Percentiles rank a stretch among this genome's conserved stretches.
Conservation (phyloP, 2,797 vertebrate species). For the Tangara arthus region DNA sequence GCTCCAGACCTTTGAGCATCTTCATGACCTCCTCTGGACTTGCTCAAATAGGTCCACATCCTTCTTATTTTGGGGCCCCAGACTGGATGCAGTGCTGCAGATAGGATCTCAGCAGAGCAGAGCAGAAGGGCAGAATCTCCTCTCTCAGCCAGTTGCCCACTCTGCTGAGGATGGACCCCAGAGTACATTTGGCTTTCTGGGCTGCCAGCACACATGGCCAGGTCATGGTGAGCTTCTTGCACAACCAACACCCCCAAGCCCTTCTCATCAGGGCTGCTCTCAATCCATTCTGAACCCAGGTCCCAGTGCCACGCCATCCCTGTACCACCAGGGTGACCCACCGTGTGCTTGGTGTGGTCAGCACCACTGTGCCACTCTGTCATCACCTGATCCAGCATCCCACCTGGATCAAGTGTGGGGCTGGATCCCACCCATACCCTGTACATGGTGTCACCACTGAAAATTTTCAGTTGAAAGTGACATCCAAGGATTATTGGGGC, state of each 20-base stretch:
- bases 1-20: not conserved
- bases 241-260: not conserved
- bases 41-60: not conserved
- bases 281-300: not conserved
- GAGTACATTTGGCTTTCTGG: not conserved
- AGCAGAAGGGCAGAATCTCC: not conserved
- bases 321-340: not conserved
- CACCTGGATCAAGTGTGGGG: accelerated
- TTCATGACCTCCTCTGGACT: not conserved
- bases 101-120: not conserved
- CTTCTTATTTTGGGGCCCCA: not conserved
- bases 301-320: not conserved
- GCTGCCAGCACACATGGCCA: not conserved
- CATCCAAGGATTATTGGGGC: not conserved
- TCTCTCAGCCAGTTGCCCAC: not conserved
- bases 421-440: not conserved
- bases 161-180: not conserved
- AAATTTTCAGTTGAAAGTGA: not conserved
- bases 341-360: accelerated
- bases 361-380: not conserved
- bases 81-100: not conserved
- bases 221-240: not conserved
- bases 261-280: not conserved
- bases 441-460: not conserved
- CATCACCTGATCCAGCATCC: not conserved